Percentiles rank a stretch among this genome's conserved stretches.
Conservation (phyloP, 2,797 vertebrate genomes). For the Sebastolobus altivelis region DNA sequence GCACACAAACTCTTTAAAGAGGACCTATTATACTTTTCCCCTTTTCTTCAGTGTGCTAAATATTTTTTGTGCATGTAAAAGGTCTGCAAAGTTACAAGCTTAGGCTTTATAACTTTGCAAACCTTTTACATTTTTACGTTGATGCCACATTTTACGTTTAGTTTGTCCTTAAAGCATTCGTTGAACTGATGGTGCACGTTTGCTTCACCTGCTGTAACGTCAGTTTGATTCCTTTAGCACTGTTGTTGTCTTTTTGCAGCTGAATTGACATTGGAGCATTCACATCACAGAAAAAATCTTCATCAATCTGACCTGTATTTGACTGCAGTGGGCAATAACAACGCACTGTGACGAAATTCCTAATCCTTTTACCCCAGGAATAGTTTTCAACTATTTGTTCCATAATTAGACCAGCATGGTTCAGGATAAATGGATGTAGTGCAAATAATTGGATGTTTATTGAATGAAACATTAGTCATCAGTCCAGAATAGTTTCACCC, state of each 20-base stretch:
- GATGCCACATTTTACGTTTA: no score
- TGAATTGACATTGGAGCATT: not conserved
- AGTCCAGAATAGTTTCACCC: not conserved
- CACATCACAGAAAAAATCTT: not conserved
- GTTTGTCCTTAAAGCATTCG: no score
- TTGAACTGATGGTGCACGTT: no score
- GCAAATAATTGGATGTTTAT: not conserved
- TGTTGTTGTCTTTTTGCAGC: not conserved
- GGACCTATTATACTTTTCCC: no score
- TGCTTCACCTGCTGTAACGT: not conserved
- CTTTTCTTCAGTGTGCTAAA: no score
- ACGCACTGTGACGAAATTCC: not conserved
- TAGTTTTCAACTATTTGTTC: not conserved
- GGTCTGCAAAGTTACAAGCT: no score
- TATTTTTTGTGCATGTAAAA: no score
- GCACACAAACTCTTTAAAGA: no score
- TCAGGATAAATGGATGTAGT: not conserved
- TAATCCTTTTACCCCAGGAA: not conserved
- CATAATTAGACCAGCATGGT: slow-evolving; percentile 2
- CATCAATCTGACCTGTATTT: not conserved
- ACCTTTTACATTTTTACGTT: no score
- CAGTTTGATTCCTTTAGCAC: not conserved
- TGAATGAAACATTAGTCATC: not conserved
- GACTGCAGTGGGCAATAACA: not conserved
- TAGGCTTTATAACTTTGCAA: no score